phyloP scores from a whole-genome alignment of 1,140 invertebrate genomes.

The Notospermus geniculatus region DNA sequence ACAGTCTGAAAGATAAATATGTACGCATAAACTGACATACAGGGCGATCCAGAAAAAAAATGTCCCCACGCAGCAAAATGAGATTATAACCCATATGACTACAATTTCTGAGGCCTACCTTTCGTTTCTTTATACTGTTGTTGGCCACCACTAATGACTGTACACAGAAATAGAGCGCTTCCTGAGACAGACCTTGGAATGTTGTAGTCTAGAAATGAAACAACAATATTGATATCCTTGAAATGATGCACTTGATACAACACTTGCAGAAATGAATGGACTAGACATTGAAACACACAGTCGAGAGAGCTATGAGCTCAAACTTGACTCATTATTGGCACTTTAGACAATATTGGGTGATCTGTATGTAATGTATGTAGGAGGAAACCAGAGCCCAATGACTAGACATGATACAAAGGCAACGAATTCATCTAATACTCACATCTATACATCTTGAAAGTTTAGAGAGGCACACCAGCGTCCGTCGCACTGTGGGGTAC shows the following conservation, averaged over 20 bases:
- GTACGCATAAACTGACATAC: background rate
- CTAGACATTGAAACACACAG: too few relatives aligned
- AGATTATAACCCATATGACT: too few relatives aligned
- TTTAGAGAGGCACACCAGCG: slow-evolving; percentile 90
- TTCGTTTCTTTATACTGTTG: slow-evolving; percentile 57
- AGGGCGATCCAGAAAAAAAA: background rate
- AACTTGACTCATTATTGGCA: too few relatives aligned
- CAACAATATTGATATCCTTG: too few relatives aligned
- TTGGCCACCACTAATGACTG: slow-evolving; percentile 80
- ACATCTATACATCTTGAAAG: slow-evolving; percentile 91
- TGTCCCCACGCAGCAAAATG: too few relatives aligned
- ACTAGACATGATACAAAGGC: background rate
- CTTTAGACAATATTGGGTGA: too few relatives aligned
- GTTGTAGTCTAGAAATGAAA: slow-evolving; percentile 70
- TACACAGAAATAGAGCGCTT: slow-evolving; percentile 88
- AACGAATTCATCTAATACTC: slow-evolving; percentile 33
- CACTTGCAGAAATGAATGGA: too few relatives aligned
- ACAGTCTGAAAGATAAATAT: slow-evolving; percentile 56
- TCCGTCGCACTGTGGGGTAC: slow-evolving; percentile 95
- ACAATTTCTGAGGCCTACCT: slow-evolving; percentile 38
- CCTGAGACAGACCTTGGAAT: slow-evolving; percentile 94
- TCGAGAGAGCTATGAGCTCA: too few relatives aligned
- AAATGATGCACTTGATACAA: too few relatives aligned
- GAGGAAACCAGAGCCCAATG: background rate
- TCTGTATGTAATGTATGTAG: too few relatives aligned